Evolutionary conservation across 2,888 invertebrate genomes (phyloP).

Genomic region (Buathra laborator): DNA sequence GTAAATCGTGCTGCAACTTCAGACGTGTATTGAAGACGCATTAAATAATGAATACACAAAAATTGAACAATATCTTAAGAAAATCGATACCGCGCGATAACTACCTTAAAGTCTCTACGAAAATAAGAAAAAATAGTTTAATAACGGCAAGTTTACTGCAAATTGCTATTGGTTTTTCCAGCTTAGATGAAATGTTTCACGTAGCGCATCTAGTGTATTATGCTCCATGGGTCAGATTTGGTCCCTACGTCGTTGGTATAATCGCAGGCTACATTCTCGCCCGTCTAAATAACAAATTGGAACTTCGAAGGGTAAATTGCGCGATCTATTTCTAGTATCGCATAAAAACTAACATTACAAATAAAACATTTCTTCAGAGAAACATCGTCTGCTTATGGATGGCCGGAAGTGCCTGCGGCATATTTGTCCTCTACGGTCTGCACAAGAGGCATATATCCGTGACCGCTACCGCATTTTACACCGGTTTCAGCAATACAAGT

Average conservation of each 20-base stretch:
- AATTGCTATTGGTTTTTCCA: slow-evolving; percentile 67
- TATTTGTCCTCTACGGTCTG: slow-evolving; percentile 84
- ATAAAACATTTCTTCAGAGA: slow-evolving; percentile 75
- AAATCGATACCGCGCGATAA: too few species aligned
- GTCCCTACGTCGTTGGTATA: slow-evolving; percentile 84
- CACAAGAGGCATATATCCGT: slow-evolving; percentile 85
- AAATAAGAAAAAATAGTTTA: background rate
- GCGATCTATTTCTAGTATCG: background rate
- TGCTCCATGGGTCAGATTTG: slow-evolving; percentile 83
- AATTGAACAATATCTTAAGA: too few species aligned
- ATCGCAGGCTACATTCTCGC: slow-evolving; percentile 85
- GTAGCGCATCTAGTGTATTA: slow-evolving; percentile 83
- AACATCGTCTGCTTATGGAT: slow-evolving; percentile 81
- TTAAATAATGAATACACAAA: too few species aligned
- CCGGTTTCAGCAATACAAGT: slow-evolving; percentile 86
- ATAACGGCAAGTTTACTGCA: too few species aligned
- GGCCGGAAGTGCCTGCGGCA: slow-evolving; percentile 83
- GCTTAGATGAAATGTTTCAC: slow-evolving; percentile 83
- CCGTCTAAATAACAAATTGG: slow-evolving; percentile 78
- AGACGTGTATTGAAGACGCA: too few species aligned
- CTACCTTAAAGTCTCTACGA: background rate
- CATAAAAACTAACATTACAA: background rate
- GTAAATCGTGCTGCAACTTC: too few species aligned
- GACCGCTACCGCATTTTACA: slow-evolving; percentile 85
- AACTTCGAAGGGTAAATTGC: slow-evolving; percentile 75